Percentiles rank a stretch among this genome's conserved stretches.
These are phyloP conservation scores for Bombyx mandarina DNA, from an alignment of 1,140 invertebrate species.

Conservation along the genomic window DNA sequence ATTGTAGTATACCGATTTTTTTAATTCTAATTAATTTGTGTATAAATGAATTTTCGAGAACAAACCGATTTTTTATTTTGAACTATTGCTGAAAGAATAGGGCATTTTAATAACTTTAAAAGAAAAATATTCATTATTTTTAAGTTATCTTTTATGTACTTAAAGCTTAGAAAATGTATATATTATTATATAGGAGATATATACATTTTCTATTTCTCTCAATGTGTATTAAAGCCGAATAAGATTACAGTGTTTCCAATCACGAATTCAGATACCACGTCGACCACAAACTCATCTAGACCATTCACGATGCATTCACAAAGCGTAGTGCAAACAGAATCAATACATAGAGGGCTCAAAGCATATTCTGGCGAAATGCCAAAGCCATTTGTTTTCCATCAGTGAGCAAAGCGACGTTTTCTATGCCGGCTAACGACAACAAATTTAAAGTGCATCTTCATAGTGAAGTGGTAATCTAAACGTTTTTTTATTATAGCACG, in stretches of 20 bases:
- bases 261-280: too few relatives aligned
- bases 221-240: not conserved
- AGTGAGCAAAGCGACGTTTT: slow-evolving; percentile 13
- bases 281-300: not conserved
- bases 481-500: too few relatives aligned
- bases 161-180: not conserved
- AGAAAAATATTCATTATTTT: too few relatives aligned
- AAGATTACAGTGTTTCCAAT: not conserved
- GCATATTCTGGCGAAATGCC: slow-evolving; percentile 13
- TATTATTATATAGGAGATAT: not conserved
- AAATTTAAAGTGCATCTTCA: not conserved
- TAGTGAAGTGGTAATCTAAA: too few relatives aligned
- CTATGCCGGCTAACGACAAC: slow-evolving; percentile 6
- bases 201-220: not conserved
- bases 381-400: slow-evolving; percentile 19
- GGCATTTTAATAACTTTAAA: too few relatives aligned
- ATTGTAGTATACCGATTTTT: too few relatives aligned
- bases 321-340: slow-evolving; percentile 14
- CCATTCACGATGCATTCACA: slow-evolving; percentile 11
- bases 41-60: too few relatives aligned
- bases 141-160: too few relatives aligned
- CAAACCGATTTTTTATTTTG: too few relatives aligned
- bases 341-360: slow-evolving; percentile 12
- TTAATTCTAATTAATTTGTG: too few relatives aligned
- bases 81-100: too few relatives aligned